Percentiles rank a stretch among this genome's conserved stretches.
These are phyloP conservation scores for Hippopotamyrus pictus DNA, from an alignment of 2,797 vertebrate genomes.

Conservation along the genomic window DNA sequence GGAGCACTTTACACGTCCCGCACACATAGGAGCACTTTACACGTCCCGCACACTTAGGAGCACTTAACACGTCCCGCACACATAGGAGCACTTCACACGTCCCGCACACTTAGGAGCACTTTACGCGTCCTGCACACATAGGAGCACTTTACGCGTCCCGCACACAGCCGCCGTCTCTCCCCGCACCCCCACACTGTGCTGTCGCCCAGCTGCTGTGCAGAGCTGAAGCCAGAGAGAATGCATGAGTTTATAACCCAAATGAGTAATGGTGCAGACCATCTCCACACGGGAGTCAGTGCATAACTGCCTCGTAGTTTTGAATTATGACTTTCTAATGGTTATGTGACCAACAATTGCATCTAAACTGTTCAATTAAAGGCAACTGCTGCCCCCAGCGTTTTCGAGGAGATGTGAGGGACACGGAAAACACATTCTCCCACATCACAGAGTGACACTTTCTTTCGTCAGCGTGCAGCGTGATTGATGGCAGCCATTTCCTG, in stretches of 20 bases:
- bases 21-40: not conserved
- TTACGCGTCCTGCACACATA: not conserved
- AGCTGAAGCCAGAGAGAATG: not conserved
- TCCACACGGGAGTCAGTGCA: not conserved
- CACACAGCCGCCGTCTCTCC: not conserved
- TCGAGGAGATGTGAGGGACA: not conserved
- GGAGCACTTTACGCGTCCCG: not conserved
- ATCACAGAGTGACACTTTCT: not conserved
- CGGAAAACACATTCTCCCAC: not conserved
- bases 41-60: not conserved
- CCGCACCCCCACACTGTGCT: not conserved
- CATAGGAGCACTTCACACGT: not conserved
- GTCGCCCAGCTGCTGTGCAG: not conserved
- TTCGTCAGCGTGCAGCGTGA: not conserved
- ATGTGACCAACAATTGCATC: not conserved
- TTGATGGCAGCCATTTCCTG: constrained; percentile 1
- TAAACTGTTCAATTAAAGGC: not conserved
- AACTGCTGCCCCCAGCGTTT: not conserved
- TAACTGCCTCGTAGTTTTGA: not conserved
- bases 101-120: not conserved
- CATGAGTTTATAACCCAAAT: not conserved
- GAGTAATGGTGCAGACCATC: not conserved
- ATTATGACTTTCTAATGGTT: constrained; percentile 1
- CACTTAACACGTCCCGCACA: not conserved
- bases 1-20: not conserved